A percentile compares a stretch with the other conserved stretches of the same genome.
These are phyloP conservation scores for Muscicapa striata DNA, from an alignment of 2,797 vertebrate genomes.

Conservation along the genomic window DNA sequence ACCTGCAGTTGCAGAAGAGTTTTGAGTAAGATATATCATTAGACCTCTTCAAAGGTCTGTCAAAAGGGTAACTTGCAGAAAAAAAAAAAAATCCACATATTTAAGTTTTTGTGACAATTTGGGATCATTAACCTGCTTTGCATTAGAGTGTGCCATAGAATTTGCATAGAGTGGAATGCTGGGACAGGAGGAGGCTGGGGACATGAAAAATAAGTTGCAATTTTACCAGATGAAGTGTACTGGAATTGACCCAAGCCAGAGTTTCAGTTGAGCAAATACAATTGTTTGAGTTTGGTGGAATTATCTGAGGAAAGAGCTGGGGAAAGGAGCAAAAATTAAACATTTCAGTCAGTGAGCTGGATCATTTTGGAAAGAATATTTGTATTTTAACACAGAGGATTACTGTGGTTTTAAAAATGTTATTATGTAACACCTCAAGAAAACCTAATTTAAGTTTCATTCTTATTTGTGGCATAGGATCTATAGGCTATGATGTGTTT, in stretches of 20 bases:
- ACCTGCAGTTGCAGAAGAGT: neutral
- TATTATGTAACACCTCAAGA: neutral
- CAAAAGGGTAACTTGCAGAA: neutral
- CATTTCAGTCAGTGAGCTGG: neutral
- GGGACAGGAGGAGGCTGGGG: neutral
- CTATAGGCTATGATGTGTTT: neutral
- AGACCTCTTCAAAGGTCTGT: neutral
- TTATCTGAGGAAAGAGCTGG: neutral
- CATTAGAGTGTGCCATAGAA: neutral
- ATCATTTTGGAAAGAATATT: neutral
- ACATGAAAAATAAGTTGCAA: neutral
- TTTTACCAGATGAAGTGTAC: neutral
- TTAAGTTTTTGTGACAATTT: neutral
- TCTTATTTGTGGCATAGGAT: neutral
- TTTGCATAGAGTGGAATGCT: neutral
- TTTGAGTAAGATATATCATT: neutral
- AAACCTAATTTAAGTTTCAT: neutral
- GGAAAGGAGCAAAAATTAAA: neutral
- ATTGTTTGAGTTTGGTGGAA: neutral
- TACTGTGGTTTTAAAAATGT: neutral
- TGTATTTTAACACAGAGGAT: neutral
- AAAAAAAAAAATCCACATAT: neutral
- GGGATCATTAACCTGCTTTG: rapidly evolving
- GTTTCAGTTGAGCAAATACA: neutral
- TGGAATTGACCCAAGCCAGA: neutral